These are phyloP conservation scores for Syngnathus typhle DNA, from an alignment of 2,113 vertebrate species.

Conservation along the genomic window DNA sequence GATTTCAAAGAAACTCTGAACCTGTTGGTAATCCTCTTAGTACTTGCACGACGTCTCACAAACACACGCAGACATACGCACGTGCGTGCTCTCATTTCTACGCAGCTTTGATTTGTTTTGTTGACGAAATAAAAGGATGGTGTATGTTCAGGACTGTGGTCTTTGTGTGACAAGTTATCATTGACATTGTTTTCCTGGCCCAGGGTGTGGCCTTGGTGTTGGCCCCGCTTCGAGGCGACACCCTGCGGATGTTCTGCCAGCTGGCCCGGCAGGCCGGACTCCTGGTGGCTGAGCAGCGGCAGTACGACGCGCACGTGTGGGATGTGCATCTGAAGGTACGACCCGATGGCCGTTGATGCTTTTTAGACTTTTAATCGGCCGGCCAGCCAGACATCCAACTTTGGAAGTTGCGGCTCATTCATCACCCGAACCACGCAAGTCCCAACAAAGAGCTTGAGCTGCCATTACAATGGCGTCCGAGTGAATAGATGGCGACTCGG, in stretches of 20 bases:
- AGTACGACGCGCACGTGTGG: constrained; percentile 94
- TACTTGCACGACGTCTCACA: constrained; percentile 33
- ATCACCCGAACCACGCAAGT: too few relatives aligned
- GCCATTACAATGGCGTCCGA: too few relatives aligned
- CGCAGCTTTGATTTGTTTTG: constrained; percentile 55
- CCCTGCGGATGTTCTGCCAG: constrained; percentile 85
- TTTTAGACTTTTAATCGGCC: background rate
- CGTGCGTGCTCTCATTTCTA: constrained; percentile 50
- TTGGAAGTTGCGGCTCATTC: too few relatives aligned
- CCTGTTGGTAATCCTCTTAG: constrained; percentile 73
- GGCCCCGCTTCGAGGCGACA: constrained; percentile 87
- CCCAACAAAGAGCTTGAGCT: too few relatives aligned
- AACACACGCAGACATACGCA: background rate
- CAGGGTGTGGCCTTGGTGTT: constrained; percentile 91
- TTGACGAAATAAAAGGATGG: constrained; percentile 51
- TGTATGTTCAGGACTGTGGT: background rate
- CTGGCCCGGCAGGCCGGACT: constrained; percentile 88
- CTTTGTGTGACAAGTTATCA: background rate
- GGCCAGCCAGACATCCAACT: too few relatives aligned
- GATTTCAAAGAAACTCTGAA: constrained; percentile 78
- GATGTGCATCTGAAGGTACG: constrained; percentile 92
- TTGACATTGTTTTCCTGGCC: background rate
- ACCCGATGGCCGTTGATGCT: background rate
- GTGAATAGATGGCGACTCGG: too few relatives aligned
- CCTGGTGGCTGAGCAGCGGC: constrained; percentile 83